Percentiles rank a stretch among this genome's conserved stretches.
These are phyloP conservation scores for Mystacornis crossleyi DNA, from an alignment of 2,113 vertebrate genomes.

Conservation along the genomic window DNA sequence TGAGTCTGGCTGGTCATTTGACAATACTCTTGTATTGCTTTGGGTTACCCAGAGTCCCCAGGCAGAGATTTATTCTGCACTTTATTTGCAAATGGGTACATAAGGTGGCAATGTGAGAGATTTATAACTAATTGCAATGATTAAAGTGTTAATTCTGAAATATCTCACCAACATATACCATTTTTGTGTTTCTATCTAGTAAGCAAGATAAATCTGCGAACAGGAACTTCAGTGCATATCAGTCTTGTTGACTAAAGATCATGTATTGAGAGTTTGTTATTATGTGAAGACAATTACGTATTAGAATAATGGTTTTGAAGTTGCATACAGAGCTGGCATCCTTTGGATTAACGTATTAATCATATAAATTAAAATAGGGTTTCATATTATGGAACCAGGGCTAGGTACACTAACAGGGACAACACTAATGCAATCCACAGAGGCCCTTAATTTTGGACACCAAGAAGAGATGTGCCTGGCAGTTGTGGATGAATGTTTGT, in stretches of 20 bases:
- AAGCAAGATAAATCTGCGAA: not conserved
- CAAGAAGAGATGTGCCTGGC: not conserved
- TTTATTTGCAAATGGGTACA: not conserved
- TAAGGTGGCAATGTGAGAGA: not conserved
- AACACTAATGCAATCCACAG: not conserved
- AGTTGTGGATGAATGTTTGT: not conserved
- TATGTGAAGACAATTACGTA: not conserved
- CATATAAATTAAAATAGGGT: not conserved
- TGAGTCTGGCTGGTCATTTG: not conserved
- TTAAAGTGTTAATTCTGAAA: not conserved
- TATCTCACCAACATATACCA: not conserved
- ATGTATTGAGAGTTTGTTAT: not conserved
- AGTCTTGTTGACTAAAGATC: not conserved
- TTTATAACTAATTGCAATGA: not conserved
- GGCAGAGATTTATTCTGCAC: not conserved
- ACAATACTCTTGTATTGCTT: not conserved
- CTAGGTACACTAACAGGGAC: not conserved
- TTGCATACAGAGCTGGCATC: not conserved
- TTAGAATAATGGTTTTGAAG: not conserved
- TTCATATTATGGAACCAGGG: not conserved
- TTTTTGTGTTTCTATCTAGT: not conserved
- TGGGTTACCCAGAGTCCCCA: not conserved
- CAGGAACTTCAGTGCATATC: not conserved
- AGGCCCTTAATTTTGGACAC: not conserved
- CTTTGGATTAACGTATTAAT: not conserved